phyloP scores from a whole-genome alignment of 2,888 invertebrate genomes.

The Coelopa pilipes region DNA sequence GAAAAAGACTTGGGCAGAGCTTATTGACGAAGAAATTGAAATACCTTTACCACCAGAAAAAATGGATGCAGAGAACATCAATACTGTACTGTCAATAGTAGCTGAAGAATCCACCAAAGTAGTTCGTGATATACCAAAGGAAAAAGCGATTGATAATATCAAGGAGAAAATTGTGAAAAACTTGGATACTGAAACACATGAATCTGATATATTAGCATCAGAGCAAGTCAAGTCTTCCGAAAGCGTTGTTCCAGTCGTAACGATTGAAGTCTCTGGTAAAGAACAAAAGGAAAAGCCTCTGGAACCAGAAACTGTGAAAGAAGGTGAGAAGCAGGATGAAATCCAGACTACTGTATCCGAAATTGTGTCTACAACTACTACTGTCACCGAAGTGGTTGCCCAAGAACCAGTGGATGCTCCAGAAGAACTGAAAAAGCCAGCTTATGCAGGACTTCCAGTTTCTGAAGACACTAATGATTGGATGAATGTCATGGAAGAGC shows the following conservation, averaged over 20 bases:
- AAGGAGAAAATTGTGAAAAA: neutral
- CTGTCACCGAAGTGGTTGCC: conserved; percentile 8
- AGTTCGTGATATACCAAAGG: neutral
- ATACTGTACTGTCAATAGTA: conserved; percentile 41
- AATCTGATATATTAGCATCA: neutral
- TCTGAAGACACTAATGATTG: conserved; percentile 56
- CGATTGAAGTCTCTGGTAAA: neutral
- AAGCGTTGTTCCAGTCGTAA: neutral
- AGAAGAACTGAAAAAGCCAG: conserved; percentile 41
- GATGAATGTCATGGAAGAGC: conserved; percentile 59
- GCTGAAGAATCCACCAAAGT: neutral
- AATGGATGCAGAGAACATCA: conserved; percentile 48
- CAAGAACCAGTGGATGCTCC: conserved; percentile 39
- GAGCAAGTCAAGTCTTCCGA: neutral
- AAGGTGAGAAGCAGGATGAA: conserved; percentile 48
- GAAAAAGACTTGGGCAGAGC: conserved; percentile 54
- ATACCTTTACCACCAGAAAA: conserved; percentile 51
- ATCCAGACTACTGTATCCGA: neutral
- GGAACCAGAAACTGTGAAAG: neutral
- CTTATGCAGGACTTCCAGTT: conserved; percentile 54
- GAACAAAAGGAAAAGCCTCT: neutral
- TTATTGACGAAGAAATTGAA: conserved; percentile 57
- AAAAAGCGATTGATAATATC: neutral
- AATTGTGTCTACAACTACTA: conserved; percentile 34
- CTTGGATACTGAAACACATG: neutral